Conservation (phyloP, 2,888 invertebrate genomes). For the Eudasyphora cyanicolor region DNA sequence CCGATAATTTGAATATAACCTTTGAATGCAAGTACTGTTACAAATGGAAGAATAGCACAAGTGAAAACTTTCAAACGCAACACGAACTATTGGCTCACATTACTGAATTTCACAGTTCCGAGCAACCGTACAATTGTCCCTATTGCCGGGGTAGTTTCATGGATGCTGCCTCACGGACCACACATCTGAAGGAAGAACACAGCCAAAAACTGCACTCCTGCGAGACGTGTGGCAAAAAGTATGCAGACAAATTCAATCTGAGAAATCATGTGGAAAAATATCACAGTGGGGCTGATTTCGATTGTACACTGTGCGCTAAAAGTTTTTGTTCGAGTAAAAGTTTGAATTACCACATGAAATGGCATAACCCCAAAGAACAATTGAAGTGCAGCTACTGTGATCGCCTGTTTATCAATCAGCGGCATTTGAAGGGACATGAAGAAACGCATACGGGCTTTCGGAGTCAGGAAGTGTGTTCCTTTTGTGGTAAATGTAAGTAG, state of each 20-base stretch:
- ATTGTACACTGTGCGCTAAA: constrained; percentile 73
- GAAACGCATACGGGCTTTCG: constrained; percentile 73
- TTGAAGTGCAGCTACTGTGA: constrained; percentile 74
- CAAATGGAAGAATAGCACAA: constrained; percentile 67
- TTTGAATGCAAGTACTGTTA: constrained; percentile 74
- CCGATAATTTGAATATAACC: constrained; percentile 60
- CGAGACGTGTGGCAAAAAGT: constrained; percentile 74
- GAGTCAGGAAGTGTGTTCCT: constrained; percentile 73
- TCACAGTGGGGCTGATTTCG: constrained; percentile 75
- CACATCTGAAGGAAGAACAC: constrained; percentile 73
- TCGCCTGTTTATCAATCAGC: constrained; percentile 74
- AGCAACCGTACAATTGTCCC: constrained; percentile 74
- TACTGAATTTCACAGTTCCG: constrained; percentile 69
- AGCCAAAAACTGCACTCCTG: constrained; percentile 73
- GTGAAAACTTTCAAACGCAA: constrained; percentile 71
- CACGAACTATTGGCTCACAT: constrained; percentile 72
- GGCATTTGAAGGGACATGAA: constrained; percentile 74
- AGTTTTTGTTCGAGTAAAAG: constrained; percentile 76
- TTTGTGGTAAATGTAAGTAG: constrained; percentile 74
- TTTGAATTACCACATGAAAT: constrained; percentile 75
- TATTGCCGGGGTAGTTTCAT: constrained; percentile 72
- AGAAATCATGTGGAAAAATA: constrained; percentile 75
- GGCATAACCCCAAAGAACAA: constrained; percentile 75
- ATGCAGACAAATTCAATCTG: constrained; percentile 74
- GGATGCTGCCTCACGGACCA: constrained; percentile 75